phyloP scores from a whole-genome alignment of 2,888 invertebrate species.

The Coenonympha glycerion region DNA sequence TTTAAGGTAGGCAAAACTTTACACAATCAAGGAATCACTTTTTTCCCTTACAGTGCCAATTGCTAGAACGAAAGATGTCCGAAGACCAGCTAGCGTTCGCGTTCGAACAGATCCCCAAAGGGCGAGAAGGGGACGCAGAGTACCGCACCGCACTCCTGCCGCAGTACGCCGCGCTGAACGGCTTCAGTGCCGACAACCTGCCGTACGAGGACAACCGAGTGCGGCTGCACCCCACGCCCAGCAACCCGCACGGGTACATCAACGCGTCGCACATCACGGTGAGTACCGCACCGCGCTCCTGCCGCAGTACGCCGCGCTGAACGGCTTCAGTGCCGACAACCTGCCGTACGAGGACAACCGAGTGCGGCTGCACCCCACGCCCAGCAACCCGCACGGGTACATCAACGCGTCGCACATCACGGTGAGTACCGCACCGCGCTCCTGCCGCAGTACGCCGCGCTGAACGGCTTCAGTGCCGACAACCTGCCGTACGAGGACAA shows the following conservation, averaged over 20 bases:
- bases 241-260: conserved; percentile 91
- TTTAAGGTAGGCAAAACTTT: too few species aligned
- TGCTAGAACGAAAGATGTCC: conserved; percentile 74
- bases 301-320: too few species aligned
- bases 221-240: conserved; percentile 85
- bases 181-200: conserved; percentile 81
- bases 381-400: too few species aligned
- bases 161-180: conserved; percentile 78
- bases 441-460: too few species aligned
- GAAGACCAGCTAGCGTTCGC: conserved; percentile 87
- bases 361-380: too few species aligned
- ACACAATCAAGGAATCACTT: not conserved
- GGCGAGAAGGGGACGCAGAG: conserved; percentile 75
- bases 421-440: too few species aligned
- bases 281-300: too few species aligned
- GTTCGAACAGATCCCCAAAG: conserved; percentile 89
- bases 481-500: too few species aligned
- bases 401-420: too few species aligned
- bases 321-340: too few species aligned
- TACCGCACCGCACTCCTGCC: conserved; percentile 83
- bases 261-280: conserved; percentile 95
- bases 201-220: conserved; percentile 95
- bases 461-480: too few species aligned
- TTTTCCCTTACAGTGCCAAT: conserved; percentile 51
- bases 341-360: too few species aligned